Base-by-base conservation (phyloP, 2,113 vertebrate species). In the Atractosteus spatula region DNA sequence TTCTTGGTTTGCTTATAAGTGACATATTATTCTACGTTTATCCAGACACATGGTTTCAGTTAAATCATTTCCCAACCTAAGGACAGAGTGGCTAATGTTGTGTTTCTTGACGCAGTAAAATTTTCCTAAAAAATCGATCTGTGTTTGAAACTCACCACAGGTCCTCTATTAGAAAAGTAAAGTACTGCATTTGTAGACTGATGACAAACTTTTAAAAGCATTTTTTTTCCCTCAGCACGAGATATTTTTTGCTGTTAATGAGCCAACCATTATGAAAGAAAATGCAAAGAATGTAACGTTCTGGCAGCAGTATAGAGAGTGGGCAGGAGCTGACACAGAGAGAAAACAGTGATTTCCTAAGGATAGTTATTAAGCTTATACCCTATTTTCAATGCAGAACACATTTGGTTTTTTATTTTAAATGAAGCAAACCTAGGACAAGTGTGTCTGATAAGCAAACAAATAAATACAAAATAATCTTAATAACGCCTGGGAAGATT, bases 41-140 rank as follows among this genome's bases (percentile, higher is more conserved):
- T 84, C 78, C 83, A 75, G 80, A 87, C 91, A 92, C 83, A 90
- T 91, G 91, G 87, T 87, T 84, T 82, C 82, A 84, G 79, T 92
- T 91, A 91, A 90, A 84, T 85, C 83, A 88, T 91, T 92, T 91
- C 88, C 89, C 85, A 87, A 88, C 83, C 71, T 81, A 77, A 79
- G 82, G 80, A 83, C 62, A 78, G 82, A 85, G 78, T 74, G 85
- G 82, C 82, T 82, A 77, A 83, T 83, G 79, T 86, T 83, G 78
- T 80, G 77, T 86, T 85, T 87, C 59, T 59, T 68, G 80, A 82
- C 80, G 80, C 75, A 59, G 76, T 76, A 86, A 86, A 79, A 81
- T 86, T 90, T 89, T 80, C 76, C 78, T 78, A 70, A 80, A 83
- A 77, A 80, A 84, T 86, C 73, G 29, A 80, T 81, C 81, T 77